Evolutionary conservation across 2,797 vertebrate species (phyloP).

Genomic region (Falco novaeseelandiae): DNA sequence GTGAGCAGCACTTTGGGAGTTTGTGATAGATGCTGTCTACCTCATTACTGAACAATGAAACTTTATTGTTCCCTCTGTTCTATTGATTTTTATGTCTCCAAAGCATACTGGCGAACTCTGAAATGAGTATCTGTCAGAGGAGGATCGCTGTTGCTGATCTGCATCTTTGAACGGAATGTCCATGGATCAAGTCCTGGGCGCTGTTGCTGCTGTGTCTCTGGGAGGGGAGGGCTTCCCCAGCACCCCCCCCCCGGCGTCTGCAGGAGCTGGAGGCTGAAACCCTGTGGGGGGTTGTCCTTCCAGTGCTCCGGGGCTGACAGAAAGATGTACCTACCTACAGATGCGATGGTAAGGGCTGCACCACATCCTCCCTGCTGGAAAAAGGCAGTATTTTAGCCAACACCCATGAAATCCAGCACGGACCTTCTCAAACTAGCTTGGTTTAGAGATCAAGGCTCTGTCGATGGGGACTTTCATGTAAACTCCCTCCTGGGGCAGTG

Average conservation of each 20-base stretch:
- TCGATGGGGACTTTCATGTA: not conserved
- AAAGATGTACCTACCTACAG: not conserved
- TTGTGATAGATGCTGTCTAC: conserved; percentile 55
- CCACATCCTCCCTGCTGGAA: not conserved
- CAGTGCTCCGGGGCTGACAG: not conserved
- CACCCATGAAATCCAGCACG: not conserved
- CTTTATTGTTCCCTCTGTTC: conserved; percentile 67
- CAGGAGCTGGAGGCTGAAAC: not conserved
- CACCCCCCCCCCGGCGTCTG: fast-evolving
- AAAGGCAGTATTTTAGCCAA: not conserved
- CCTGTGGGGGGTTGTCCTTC: not conserved
- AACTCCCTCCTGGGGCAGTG: not conserved
- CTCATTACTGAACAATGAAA: conserved; percentile 69
- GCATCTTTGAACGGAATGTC: not conserved
- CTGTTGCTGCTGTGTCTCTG: fast-evolving
- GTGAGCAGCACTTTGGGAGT: conserved; percentile 57
- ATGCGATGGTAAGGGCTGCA: not conserved
- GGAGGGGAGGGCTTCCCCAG: not conserved
- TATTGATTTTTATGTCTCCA: conserved; percentile 71
- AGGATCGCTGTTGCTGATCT: not conserved
- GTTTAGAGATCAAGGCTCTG: not conserved
- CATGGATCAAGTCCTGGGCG: not conserved
- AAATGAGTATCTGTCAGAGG: conserved; percentile 67
- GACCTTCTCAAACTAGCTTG: not conserved
- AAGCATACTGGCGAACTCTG: conserved; percentile 34